Conservation (phyloP, 1,140 invertebrate species). For the Nilaparvata lugens region DNA sequence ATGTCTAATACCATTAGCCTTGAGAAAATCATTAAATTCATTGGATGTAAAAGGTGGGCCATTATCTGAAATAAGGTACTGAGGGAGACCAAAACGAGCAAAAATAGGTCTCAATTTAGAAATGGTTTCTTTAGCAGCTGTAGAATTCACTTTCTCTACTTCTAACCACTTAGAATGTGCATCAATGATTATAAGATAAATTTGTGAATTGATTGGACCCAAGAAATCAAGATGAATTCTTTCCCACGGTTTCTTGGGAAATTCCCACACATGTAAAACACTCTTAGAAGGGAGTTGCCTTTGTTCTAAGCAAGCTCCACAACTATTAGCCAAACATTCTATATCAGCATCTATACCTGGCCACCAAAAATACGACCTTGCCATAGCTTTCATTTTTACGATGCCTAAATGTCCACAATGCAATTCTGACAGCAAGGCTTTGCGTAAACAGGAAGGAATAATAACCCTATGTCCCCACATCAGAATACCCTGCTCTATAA, state of each 20-base stretch:
- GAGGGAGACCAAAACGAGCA: conserved; percentile 23
- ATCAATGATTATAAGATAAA: conserved; percentile 35
- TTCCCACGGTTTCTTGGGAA: conserved; percentile 11
- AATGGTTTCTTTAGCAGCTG: conserved; percentile 14
- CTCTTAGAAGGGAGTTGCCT: conserved; percentile 4
- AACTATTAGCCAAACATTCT: conserved; percentile 1
- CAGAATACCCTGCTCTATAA: not conserved
- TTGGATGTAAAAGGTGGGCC: conserved; percentile 24
- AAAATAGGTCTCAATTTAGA: conserved; percentile 21
- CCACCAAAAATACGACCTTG: conserved; percentile 13
- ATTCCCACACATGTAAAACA: conserved; percentile 19
- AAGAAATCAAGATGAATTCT: conserved; percentile 24
- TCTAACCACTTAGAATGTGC: conserved; percentile 36
- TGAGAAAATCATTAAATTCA: conserved; percentile 25
- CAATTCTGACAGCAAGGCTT: conserved; percentile 13
- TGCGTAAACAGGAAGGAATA: conserved; percentile 12
- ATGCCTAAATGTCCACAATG: conserved; percentile 19
- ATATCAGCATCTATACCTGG: conserved; percentile 5
- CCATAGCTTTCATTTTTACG: conserved; percentile 19
- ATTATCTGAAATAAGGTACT: conserved; percentile 28
- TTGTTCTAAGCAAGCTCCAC: not conserved
- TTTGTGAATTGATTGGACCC: conserved; percentile 29
- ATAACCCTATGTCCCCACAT: conserved; percentile 13
- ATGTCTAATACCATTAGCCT: conserved; percentile 22
- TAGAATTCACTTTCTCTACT: conserved; percentile 20